Evolutionary conservation across 1,140 invertebrate genomes (phyloP), one percentile per base, ranked within the genome.

Genomic region (Drosophila sp.): DNA sequence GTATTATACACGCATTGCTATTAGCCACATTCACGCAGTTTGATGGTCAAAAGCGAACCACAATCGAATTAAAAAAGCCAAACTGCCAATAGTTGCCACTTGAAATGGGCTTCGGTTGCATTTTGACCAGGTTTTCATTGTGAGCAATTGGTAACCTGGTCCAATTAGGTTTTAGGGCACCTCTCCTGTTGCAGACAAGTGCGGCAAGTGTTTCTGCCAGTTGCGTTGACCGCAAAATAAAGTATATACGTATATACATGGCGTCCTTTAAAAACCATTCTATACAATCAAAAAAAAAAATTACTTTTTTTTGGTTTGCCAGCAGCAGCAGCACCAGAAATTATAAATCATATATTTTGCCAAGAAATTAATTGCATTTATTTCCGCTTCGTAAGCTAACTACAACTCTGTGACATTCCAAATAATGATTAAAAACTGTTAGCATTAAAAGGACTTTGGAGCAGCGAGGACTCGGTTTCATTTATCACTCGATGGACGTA

Each of bases 321-420:
- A 50, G 25, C 50, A 38, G 14, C 32, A 53, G 14, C 45, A 7
- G 32, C 18, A n/a, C n/a, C n/a, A 21, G 8, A 56, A 76, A 76
- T 67, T 72, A 50, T 72, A 63, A 76, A 72, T 72, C 69, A 72
- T 56, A 76, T 48, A 56, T 62, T 57, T 50, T 46, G 51, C 63
- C 32, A 58, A 50, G 9, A 76, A 73, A 76, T 73, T 72, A 76
- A 73, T 76, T 76, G 57, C 43, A 46, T 66, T 76, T 67, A 72
- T 53, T 64, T 64, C 41, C 51, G 61, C 16, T 64, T 27, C 61
- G 41, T 40, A 65, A 53, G 41, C 40, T 13, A 56, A 66, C 70
- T 62, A 73, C 73, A 67, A 67, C 51, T 41, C 13, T 38, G 14
- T 57, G 57, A 43, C 63, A 72, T 40, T 41, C 43, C 27, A 67